Percentiles rank a stretch among this genome's conserved stretches.
Conservation (phyloP, 2,888 invertebrate genomes). For the Brachyptera putata region DNA sequence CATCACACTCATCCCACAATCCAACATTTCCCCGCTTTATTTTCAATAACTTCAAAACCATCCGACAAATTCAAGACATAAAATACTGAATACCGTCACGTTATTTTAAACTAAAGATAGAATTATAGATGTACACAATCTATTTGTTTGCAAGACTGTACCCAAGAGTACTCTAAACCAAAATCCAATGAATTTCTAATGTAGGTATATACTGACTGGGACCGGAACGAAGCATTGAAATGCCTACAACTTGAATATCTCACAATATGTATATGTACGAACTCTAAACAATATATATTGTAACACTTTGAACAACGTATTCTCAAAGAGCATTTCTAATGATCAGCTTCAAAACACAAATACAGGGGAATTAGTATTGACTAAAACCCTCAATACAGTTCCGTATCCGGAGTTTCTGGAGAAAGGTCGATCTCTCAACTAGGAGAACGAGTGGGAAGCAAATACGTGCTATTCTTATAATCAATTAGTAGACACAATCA, state of each 20-base stretch:
- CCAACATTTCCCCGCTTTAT: not conserved
- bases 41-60: not conserved
- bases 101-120: not conserved
- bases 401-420: not conserved
- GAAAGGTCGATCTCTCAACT: no score
- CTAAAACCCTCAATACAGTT: not conserved
- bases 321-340: slow-evolving; percentile 15
- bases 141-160: slow-evolving; percentile 19
- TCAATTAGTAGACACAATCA: no score
- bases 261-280: no score
- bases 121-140: slow-evolving; percentile 13
- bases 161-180: slow-evolving; percentile 26
- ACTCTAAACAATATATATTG: not conserved
- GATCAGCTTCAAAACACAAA: not conserved
- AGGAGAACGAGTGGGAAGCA: no score
- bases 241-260: not conserved
- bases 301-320: not conserved
- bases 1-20: not conserved
- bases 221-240: not conserved
- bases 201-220: slow-evolving; percentile 12
- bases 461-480: no score
- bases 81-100: no score
- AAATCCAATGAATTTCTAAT: slow-evolving; percentile 30
- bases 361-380: not conserved
- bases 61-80: not conserved